These are phyloP conservation scores for Clitarchus hookeri DNA, from an alignment of 2,888 invertebrate genomes.

Conservation along the genomic window DNA sequence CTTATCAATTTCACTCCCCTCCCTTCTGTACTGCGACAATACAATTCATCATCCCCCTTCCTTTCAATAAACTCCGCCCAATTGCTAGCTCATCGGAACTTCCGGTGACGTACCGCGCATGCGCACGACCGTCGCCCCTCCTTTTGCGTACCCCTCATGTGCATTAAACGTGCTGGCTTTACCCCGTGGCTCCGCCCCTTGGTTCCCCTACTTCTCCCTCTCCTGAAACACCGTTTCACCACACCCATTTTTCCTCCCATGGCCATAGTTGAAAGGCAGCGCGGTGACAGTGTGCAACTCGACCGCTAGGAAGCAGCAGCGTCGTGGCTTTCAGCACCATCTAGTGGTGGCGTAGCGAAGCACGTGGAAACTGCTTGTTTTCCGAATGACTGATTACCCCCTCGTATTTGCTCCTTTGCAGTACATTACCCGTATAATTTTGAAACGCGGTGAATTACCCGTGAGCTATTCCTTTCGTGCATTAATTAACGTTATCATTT, in stretches of 20 bases:
- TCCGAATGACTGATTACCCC: not conserved
- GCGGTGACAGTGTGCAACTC: not conserved
- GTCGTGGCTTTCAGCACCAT: not conserved
- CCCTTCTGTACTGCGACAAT: not conserved
- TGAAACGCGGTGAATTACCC: not conserved
- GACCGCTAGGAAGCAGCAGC: not conserved
- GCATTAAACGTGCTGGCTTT: slow-evolving; percentile 26
- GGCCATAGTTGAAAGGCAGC: not conserved
- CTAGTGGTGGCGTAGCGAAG: not conserved
- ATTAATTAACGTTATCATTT: not conserved
- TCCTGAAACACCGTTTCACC: not conserved
- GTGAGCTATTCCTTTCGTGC: not conserved
- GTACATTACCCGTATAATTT: not conserved
- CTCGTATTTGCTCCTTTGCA: not conserved
- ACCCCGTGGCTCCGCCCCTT: slow-evolving; percentile 16
- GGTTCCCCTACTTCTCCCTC: slow-evolving; percentile 23
- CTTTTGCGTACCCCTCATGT: slow-evolving; percentile 8
- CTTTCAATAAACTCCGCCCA: slow-evolving; percentile 28
- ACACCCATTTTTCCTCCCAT: slow-evolving; percentile 15
- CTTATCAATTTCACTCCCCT: slow-evolving; percentile 22
- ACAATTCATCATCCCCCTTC: slow-evolving; percentile 24
- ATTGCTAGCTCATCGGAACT: slow-evolving; percentile 27
- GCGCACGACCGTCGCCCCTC: slow-evolving; percentile 31
- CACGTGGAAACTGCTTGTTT: not conserved
- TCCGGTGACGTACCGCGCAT: slow-evolving; percentile 35